Evolutionary conservation across 2,113 vertebrate genomes (phyloP), one percentile per base, ranked within the genome.

Genomic region (Tringa solitaria): DNA sequence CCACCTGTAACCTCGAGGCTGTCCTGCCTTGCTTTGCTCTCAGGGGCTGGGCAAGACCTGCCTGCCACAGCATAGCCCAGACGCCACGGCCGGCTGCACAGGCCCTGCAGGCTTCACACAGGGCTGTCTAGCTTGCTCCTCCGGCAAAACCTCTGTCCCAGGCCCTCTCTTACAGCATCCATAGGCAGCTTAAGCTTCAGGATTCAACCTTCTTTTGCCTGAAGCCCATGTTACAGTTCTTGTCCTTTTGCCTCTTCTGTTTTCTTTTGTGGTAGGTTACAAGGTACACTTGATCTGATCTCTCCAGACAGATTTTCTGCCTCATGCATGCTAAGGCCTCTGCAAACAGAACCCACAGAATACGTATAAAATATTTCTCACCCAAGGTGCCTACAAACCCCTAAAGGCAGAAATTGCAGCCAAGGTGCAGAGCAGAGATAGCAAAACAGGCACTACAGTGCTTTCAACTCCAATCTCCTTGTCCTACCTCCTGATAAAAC

Each of bases 361-460:
- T 18, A 68, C 37, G 54, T 41, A 90, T 21, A 21, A 93, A 89
- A 70, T 81, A 84, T 64, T 94, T 79, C 90, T 90, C 87, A 76
- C 73, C 87, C 70, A 70, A 68, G 79, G 41, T 76, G 69, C 81
- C 73, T 85, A 64, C 50, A 86, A 75, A 69, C 43, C 90, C 67
- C 81, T 76, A 30, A 45, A 81, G 85, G 79, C 82, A 84, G 89
- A 89, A 89, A 92, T 74, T 63, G n/a, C 87, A 90, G 92, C 69
- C 90, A 95, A 97, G 94, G 75, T 95, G 95, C 87, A 70, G 73
- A 88, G 65, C 22, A 77, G 76, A 97, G 94, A 97, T 97, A 97
- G 93, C 80, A 82, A 89, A 92, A 94, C 88, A 96, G 70, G 45
- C 92, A 84, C 95, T 70, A n/a, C 67, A 7, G 78, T 1, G 80